Percentiles rank a stretch among this genome's conserved stretches.
Conservation (phyloP, 2,113 vertebrate genomes). For the Hemichromis elongatus region DNA sequence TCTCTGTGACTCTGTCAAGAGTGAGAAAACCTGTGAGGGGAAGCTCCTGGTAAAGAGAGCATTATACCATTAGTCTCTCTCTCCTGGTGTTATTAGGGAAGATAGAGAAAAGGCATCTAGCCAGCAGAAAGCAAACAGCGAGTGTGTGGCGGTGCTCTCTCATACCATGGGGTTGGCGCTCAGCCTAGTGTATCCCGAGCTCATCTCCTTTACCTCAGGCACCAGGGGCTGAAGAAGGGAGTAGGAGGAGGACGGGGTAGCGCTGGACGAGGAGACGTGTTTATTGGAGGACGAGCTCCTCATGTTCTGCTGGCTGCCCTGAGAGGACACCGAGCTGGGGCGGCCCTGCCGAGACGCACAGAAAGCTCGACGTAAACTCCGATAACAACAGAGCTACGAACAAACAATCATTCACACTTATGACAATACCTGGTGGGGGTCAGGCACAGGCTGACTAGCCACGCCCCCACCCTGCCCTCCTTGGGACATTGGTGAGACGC, state of each 20-base stretch:
- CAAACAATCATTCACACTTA: not conserved
- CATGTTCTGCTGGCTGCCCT: conserved; percentile 70
- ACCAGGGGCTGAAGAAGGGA: conserved; percentile 70
- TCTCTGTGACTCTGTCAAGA: not conserved
- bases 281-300: conserved; percentile 68
- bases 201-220: conserved; percentile 74
- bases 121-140: conserved; percentile 1
- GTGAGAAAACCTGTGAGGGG: not conserved
- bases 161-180: conserved; percentile 73
- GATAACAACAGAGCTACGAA: accelerated
- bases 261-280: conserved; percentile 57
- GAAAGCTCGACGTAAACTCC: not conserved
- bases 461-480: conserved; percentile 38
- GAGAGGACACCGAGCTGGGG: conserved; percentile 64
- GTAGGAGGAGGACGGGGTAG: conserved; percentile 63
- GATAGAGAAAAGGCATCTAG: conserved; percentile 35
- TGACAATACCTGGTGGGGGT: conserved; percentile 58
- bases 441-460: conserved; percentile 46
- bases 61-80: not conserved
- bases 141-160: conserved; percentile 42
- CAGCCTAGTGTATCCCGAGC: conserved; percentile 72
- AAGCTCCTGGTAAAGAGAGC: conserved; percentile 5
- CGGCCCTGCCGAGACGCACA: conserved; percentile 43
- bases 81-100: conserved; percentile 48
- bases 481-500: conserved; percentile 65